phyloP scores from a whole-genome alignment of 2,113 vertebrate species.

The Melanocharis versteri region DNA sequence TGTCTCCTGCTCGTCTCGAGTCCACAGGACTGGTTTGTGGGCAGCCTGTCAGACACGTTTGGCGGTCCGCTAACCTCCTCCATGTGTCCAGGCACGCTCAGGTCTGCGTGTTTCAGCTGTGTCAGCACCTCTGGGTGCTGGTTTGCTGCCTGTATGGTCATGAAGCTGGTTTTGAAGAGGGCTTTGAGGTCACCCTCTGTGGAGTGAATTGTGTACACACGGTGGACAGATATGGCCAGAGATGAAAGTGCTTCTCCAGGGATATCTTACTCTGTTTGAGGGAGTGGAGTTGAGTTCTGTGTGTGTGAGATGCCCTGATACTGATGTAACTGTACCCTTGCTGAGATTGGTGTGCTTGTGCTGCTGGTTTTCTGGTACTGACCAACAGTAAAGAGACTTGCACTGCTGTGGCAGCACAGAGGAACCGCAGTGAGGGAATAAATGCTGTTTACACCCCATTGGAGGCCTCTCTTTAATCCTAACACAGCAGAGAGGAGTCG shows the following conservation, averaged over 20 bases:
- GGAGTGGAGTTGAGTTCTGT: background rate
- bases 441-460: background rate
- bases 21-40: conserved; percentile 43
- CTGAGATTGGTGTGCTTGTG: background rate
- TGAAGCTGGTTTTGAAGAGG: conserved; percentile 28
- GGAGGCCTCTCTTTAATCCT: background rate
- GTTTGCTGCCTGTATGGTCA: conserved; percentile 18
- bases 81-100: conserved; percentile 36
- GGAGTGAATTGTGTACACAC: background rate
- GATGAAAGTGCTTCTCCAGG: conserved; percentile 31
- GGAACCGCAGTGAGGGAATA: background rate
- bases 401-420: background rate
- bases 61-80: background rate
- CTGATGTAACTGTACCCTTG: background rate
- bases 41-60: conserved; percentile 8
- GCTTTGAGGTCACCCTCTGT: conserved; percentile 38
- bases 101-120: background rate
- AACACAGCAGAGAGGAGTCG: background rate
- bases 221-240: background rate
- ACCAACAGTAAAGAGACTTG: background rate
- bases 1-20: background rate
- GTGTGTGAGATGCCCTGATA: background rate
- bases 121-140: conserved; percentile 20
- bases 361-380: background rate
- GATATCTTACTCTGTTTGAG: background rate